Conservation (phyloP, 2,113 vertebrate genomes). For the Cyprinodon variegatus region DNA sequence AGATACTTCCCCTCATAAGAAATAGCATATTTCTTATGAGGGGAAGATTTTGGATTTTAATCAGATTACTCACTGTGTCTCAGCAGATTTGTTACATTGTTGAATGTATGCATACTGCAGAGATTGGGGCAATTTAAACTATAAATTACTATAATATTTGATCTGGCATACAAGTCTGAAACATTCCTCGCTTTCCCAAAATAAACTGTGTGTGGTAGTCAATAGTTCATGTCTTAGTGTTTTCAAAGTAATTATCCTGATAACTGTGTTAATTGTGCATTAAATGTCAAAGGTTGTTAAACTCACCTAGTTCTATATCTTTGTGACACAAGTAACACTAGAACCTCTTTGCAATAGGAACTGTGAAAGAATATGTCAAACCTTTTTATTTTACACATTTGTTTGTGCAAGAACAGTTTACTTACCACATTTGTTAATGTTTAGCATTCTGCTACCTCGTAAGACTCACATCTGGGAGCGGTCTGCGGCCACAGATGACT, state of each 20-base stretch:
- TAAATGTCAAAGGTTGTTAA: slow-evolving; percentile 25
- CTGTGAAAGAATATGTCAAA: neutral
- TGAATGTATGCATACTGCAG: slow-evolving; percentile 49
- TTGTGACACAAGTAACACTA: slow-evolving; percentile 22
- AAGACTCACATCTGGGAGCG: slow-evolving; percentile 7
- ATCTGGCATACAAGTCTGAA: slow-evolving; percentile 34
- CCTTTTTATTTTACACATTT: slow-evolving; percentile 14
- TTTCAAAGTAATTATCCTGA: slow-evolving; percentile 50
- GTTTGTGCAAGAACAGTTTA: slow-evolving; percentile 12
- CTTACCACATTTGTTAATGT: slow-evolving; percentile 3
- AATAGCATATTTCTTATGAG: too few relatives aligned
- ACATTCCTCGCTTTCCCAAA: slow-evolving; percentile 21
- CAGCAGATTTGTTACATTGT: slow-evolving; percentile 33
- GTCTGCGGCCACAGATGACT: slow-evolving; percentile 1
- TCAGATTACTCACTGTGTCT: slow-evolving; percentile 17
- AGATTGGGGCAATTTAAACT: slow-evolving; percentile 59
- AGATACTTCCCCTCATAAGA: neutral
- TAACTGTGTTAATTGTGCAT: slow-evolving; percentile 40
- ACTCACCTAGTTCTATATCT: slow-evolving; percentile 37
- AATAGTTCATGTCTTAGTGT: slow-evolving; percentile 41
- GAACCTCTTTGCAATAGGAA: neutral
- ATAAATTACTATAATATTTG: slow-evolving; percentile 51
- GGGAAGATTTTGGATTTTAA: slow-evolving; percentile 20
- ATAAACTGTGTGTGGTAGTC: slow-evolving; percentile 20
- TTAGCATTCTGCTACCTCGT: neutral